Evolutionary conservation across 1,140 invertebrate genomes (phyloP), one percentile per base, ranked within the genome.

Genomic region (Apocrypta bakeri): DNA sequence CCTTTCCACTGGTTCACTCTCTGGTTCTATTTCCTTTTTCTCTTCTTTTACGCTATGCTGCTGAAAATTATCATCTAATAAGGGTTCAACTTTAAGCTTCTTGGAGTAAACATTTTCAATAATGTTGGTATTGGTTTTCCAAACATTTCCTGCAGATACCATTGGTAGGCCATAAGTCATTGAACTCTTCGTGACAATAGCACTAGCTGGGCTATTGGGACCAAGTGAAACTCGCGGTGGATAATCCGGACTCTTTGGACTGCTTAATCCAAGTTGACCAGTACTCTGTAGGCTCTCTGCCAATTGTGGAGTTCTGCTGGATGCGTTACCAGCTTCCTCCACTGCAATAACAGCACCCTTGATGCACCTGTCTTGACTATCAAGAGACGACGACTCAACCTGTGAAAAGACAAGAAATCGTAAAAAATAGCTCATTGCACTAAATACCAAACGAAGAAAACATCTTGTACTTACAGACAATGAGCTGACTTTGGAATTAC

Each of bases 161-260:
- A 84, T 79, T 17, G 85, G 69, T 33, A 84, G 82, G 3, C 85
- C 80, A 73, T 85, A 87, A 21, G 77, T 83, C 61, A 84, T 84
- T 9, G 85, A 85, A 64, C 82, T 87, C 74, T 88, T 87, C n/a
- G 81, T 85, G 33, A 86, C 74, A 66, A 89, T 86, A 7, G 85
- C 87, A 31, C 85, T 86, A 24, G 87, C 85, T 9, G 88, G 87
- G 83, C 86, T 88, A 11, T 87, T 86, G 8, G 86, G 88, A 33
- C 86, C 87, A 21, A 79, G 84, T 8, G 90, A 88, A 9, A 90
- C 88, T 77, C 87, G 82, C 7, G 90, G 88, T 24, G 89, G 90
- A 85, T 90, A 92, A 73, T 92, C 91, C 6, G 90, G 90, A 86
- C 91, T 91, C 73, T 87, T 88, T 31, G 91, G 90, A 84, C 91